These are phyloP conservation scores for Bolinopsis microptera DNA, from an alignment of 37 sponge, comb jelly and placozoan genomes.

Conservation along the genomic window DNA sequence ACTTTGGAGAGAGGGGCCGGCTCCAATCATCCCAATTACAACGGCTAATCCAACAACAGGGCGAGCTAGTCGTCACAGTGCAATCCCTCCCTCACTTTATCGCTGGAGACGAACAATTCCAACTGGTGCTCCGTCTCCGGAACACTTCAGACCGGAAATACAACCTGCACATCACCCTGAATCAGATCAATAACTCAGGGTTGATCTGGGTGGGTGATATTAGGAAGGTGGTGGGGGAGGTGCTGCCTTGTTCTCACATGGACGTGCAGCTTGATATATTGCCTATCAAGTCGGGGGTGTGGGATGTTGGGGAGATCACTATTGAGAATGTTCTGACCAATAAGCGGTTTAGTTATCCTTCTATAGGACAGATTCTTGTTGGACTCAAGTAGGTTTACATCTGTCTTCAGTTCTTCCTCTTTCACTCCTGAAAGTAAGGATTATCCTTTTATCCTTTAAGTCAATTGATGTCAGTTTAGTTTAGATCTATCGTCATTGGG, in stretches of 20 bases:
- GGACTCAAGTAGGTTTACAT: no score
- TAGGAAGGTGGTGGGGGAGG: slow-evolving; percentile 56
- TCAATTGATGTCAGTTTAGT: no score
- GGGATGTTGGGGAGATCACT: slow-evolving; percentile 18
- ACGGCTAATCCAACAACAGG: slow-evolving; percentile 50
- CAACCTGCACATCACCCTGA: slow-evolving; percentile 31
- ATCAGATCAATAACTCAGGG: background rate
- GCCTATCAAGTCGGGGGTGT: slow-evolving; percentile 57
- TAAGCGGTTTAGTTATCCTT: slow-evolving; percentile 19
- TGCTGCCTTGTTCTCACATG: background rate
- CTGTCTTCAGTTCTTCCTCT: no score
- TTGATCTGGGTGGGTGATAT: slow-evolving; percentile 32
- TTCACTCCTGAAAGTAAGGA: no score
- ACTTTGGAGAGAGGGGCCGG: slow-evolving; percentile 83
- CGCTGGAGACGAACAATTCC: background rate
- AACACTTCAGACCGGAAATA: slow-evolving; percentile 50
- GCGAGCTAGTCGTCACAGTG: slow-evolving; percentile 12
- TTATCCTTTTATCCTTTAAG: no score
- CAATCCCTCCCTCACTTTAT: slow-evolving; percentile 25
- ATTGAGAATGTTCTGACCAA: slow-evolving; percentile 44
- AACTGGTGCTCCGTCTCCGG: background rate
- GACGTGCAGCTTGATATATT: background rate
- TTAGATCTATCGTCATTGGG: no score
- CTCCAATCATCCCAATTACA: slow-evolving; percentile 84
- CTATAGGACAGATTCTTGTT: slow-evolving; percentile 46